Conservation (phyloP, 2,888 invertebrate species). For the Dione vanillae region DNA sequence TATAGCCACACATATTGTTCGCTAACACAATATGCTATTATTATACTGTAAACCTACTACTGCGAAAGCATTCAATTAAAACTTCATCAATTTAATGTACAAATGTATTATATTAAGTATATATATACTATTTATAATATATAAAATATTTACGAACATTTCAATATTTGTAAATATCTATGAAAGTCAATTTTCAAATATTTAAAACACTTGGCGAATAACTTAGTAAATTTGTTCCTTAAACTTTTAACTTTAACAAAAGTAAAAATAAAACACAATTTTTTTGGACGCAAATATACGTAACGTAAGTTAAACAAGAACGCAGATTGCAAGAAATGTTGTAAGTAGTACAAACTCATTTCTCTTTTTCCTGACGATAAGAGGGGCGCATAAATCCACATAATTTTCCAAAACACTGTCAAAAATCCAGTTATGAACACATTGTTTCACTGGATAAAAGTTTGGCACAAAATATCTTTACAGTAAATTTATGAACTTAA, state of each 20-base stretch:
- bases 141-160: too few relatives aligned
- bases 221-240: conserved; percentile 23
- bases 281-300: conserved; percentile 61
- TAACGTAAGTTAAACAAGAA: conserved; percentile 65
- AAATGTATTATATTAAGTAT: too few relatives aligned
- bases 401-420: conserved; percentile 46
- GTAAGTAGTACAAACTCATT: conserved; percentile 66
- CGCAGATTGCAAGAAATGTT: conserved; percentile 65
- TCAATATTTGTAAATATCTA: neutral
- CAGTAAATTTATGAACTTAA: neutral
- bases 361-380: conserved; percentile 58
- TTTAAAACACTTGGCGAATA: conserved; percentile 19
- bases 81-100: neutral
- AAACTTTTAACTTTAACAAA: conserved; percentile 27
- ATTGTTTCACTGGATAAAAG: conserved; percentile 52
- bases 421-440: conserved; percentile 57
- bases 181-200: neutral
- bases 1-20: neutral
- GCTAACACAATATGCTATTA: neutral
- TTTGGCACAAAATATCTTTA: neutral
- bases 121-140: too few relatives aligned
- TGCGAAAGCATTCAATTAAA: neutral
- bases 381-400: conserved; percentile 60
- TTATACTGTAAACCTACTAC: neutral
- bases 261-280: conserved; percentile 52